Base-by-base conservation (phyloP, 1,140 invertebrate species). In the Trypoxylus dichotomus region DNA sequence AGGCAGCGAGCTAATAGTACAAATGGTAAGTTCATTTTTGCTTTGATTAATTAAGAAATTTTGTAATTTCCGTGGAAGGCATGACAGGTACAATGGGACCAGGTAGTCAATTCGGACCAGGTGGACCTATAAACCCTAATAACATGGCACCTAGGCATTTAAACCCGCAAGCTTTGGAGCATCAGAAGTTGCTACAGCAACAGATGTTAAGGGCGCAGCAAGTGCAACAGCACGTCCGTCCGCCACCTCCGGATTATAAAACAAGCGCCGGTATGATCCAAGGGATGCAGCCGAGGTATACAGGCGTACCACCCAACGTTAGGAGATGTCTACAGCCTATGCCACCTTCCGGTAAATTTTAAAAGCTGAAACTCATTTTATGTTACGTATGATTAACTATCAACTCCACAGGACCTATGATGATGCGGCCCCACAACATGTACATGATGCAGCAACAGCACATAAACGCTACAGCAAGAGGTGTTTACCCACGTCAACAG, bases 241-340 rank as follows among this genome's bases (percentile, higher is more conserved):
- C 93, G 15, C 93, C 93, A 24, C 93, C 93, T 29, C 93, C 93
- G 1, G 93, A 94, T 84, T 94, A 94, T 85, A 94, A 93, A 86
- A 89, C 91, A 2, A 88, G 88, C 86, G 79, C 91, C 88, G 84
- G 88, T 79, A 90, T 91, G 87, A 90, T 90, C 89, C 90, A 90
- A 81, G 85, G 85, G 74, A 89, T 88, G 88, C 86, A 75, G 81
- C 87, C 83, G 0, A 74, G 85, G 58, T 85, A 83, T 78, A 79
- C 85, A 21, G 74, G 79, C 11, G 85, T 85, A 29, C 86, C 89
- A n/a, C 90, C 89, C 41, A 88, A 87, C 74, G 91, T 91, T 85
- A 85, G 91, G 15, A 86, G 91, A 81, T 89, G 91, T 83, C 91
- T 91, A 79, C 91, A 92, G 79, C 90, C 91, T 1, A 92, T 92